Base-by-base conservation (phyloP, 2,888 invertebrate species). In the Oligia latruncula region DNA sequence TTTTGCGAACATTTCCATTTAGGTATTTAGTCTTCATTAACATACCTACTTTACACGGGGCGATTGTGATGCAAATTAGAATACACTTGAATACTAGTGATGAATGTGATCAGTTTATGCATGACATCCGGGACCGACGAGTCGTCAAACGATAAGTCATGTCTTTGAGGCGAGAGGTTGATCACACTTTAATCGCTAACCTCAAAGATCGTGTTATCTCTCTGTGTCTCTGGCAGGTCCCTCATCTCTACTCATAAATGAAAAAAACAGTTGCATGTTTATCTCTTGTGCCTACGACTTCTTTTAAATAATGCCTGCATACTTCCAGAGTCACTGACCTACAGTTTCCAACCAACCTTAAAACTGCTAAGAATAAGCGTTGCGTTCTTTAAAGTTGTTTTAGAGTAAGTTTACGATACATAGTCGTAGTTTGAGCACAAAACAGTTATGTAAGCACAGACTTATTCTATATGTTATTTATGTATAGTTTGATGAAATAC, bases 341-440 rank as follows among this genome's bases (percentile, higher is more conserved):
- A 67, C 62, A 85, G 72, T 88, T 75, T 83, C 83, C 58, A 71
- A n/a, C 52, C 60, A 77, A 65, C 74, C 55, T 78, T 78, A 84
- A 86, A 79, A 77, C 40, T 66, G 75, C 70, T 46, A 81, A 68
- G 43, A 76, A 81, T 77, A 85, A 60, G 35, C 76, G 80, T 74
- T 71, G 52, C 43, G 71, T 74, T 75, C 9, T 40, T 78, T 74
- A 67, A 81, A 81, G 62, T 68, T 68, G 55, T 77, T 86, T 86
- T 88, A 88, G 87, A 55, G 58, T 70, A 43, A 49, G 62, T 88
- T 86, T 88, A 88, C 77, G 78, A 82, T 82, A 78, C 46, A 71
- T 29, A 62, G 52, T 81, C 43, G 65, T 76, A 68, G 68, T 74
- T 80, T n/a, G 52, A 88, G 67, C 52, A 76, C 58, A 75, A 77